Conservation (phyloP, 2,113 vertebrate species). For the Bubo scandiacus region DNA sequence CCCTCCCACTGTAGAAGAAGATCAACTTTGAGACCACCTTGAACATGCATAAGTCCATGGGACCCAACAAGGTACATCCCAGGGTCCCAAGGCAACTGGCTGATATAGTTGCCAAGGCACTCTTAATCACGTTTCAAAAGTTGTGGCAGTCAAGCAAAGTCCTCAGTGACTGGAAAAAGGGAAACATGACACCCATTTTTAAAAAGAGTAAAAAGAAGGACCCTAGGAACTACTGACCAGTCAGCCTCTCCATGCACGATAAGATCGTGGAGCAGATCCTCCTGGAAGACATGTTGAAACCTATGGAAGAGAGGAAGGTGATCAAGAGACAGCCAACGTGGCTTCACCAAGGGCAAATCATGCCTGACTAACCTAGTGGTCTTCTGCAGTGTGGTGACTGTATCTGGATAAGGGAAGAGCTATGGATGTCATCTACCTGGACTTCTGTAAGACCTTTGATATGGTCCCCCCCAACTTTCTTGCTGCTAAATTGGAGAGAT, state of each 20-base stretch:
- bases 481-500: neutral
- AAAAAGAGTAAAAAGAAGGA: neutral
- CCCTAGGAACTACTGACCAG: neutral
- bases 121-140: neutral
- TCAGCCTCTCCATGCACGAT: rapidly evolving
- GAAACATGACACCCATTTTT: neutral
- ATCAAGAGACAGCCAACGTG: neutral
- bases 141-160: neutral
- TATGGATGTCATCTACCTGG: neutral
- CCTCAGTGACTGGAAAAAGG: neutral
- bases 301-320: neutral
- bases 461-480: neutral
- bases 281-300: neutral
- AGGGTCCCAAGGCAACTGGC: neutral
- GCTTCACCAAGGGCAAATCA: neutral
- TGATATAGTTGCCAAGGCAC: neutral
- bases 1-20: neutral
- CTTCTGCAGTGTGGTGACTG: neutral
- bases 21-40: neutral
- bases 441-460: neutral
- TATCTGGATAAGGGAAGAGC: neutral
- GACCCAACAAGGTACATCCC: neutral
- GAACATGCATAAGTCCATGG: neutral
- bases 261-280: neutral
- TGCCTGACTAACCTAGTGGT: neutral